phyloP scores from a whole-genome alignment of 2,888 invertebrate species.

The Lithophane semibrunnea region DNA sequence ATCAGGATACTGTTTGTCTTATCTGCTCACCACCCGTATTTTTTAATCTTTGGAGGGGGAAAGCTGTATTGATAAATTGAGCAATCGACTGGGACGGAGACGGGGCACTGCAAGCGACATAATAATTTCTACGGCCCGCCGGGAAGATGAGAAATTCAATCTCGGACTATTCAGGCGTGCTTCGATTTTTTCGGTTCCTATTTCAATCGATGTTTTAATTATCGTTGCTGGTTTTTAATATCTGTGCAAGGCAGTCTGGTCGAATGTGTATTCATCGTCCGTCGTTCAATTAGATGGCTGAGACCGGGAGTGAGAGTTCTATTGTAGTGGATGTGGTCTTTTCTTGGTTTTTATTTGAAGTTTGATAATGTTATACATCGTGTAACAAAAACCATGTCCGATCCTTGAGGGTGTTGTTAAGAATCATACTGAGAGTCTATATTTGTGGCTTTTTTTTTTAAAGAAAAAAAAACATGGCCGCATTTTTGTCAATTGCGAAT shows the following conservation, averaged over 20 bases:
- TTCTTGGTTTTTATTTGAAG: neutral
- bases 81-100: constrained; percentile 86
- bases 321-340: neutral
- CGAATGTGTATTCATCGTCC: constrained; percentile 17
- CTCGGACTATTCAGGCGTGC: constrained; percentile 66
- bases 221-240: constrained; percentile 63
- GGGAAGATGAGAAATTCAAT: constrained; percentile 84
- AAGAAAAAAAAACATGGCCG: too few relatives aligned
- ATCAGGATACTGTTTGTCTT: constrained; percentile 1
- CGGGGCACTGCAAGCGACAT: constrained; percentile 85
- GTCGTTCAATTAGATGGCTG: constrained; percentile 16
- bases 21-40: constrained; percentile 43
- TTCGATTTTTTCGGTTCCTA: constrained; percentile 64
- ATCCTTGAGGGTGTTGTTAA: too few relatives aligned
- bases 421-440: too few relatives aligned
- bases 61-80: constrained; percentile 88
- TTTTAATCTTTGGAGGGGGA: constrained; percentile 72
- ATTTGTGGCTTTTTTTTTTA: too few relatives aligned
- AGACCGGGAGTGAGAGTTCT: neutral
- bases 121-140: constrained; percentile 84
- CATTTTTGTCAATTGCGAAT: too few relatives aligned
- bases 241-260: constrained; percentile 44
- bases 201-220: constrained; percentile 65
- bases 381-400: too few relatives aligned
- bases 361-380: neutral